A percentile compares a stretch with the other conserved stretches of the same genome.
phyloP scores from a whole-genome alignment of 2,113 vertebrate species.

The Cyanocitta stelleri region DNA sequence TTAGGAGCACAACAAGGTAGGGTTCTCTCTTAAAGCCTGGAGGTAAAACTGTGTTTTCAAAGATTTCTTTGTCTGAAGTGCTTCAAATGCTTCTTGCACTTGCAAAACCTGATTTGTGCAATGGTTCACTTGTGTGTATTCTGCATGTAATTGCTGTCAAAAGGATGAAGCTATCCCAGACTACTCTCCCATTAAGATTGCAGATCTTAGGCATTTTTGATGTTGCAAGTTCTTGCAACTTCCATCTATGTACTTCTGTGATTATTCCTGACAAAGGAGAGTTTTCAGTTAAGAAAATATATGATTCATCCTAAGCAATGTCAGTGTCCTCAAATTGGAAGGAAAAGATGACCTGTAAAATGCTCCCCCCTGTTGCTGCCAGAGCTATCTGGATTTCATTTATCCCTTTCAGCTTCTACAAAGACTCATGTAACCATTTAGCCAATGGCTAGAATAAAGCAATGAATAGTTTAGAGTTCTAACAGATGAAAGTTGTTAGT shows the following conservation, averaged over 20 bases:
- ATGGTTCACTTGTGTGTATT: not conserved
- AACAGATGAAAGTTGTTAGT: not conserved
- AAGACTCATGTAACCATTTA: not conserved
- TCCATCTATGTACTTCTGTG: not conserved
- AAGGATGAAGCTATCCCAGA: not conserved
- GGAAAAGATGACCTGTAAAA: not conserved
- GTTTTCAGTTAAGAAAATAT: not conserved
- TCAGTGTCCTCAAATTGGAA: not conserved
- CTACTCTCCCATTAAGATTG: not conserved
- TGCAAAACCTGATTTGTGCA: not conserved
- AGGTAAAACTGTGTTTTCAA: slow-evolving; percentile 24
- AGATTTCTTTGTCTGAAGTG: not conserved
- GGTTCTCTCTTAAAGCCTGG: slow-evolving; percentile 25
- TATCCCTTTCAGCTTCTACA: not conserved
- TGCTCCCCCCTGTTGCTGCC: not conserved
- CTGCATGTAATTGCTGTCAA: not conserved
- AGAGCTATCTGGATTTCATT: not conserved
- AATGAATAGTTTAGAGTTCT: not conserved
- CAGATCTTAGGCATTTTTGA: not conserved
- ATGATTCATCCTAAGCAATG: not conserved
- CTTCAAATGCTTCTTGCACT: not conserved
- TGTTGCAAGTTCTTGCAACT: not conserved
- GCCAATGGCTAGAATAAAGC: not conserved
- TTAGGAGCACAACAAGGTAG: slow-evolving; percentile 81
- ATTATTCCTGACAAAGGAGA: not conserved